Evolutionary conservation across 2,888 invertebrate species (phyloP).

Genomic region (Scotopteryx bipunctaria): DNA sequence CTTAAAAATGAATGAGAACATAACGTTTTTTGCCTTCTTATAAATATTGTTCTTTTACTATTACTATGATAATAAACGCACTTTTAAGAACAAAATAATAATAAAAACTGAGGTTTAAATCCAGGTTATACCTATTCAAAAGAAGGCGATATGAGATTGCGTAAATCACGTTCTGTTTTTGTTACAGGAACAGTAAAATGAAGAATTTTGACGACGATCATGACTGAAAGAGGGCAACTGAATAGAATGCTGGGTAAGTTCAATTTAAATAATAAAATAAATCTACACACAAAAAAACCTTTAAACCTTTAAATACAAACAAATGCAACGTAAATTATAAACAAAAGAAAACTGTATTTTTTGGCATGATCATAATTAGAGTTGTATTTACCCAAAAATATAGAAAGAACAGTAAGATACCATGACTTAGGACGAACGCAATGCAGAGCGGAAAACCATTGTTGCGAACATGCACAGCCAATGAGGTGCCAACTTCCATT

Average conservation of each 20-base stretch:
- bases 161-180: too few species aligned
- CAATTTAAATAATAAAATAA: conserved; percentile 18
- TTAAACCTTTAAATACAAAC: too few species aligned
- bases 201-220: conserved; percentile 69
- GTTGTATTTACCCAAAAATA: too few species aligned
- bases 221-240: conserved; percentile 76
- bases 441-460: conserved; percentile 13
- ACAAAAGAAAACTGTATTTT: too few species aligned
- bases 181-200: conserved; percentile 64
- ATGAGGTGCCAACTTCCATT: conserved; percentile 2
- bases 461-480: conserved; percentile 4
- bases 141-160: too few species aligned
- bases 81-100: too few species aligned
- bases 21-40: background rate
- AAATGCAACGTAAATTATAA: too few species aligned
- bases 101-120: too few species aligned
- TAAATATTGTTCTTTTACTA: background rate
- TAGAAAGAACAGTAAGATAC: background rate
- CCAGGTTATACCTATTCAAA: too few species aligned
- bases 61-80: too few species aligned
- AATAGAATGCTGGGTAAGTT: conserved; percentile 80
- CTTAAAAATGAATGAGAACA: too few species aligned
- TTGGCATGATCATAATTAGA: too few species aligned
- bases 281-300: background rate
- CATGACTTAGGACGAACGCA: conserved; percentile 9